Conservation (phyloP, 2,113 vertebrate genomes). For the Gallinago undulata region DNA sequence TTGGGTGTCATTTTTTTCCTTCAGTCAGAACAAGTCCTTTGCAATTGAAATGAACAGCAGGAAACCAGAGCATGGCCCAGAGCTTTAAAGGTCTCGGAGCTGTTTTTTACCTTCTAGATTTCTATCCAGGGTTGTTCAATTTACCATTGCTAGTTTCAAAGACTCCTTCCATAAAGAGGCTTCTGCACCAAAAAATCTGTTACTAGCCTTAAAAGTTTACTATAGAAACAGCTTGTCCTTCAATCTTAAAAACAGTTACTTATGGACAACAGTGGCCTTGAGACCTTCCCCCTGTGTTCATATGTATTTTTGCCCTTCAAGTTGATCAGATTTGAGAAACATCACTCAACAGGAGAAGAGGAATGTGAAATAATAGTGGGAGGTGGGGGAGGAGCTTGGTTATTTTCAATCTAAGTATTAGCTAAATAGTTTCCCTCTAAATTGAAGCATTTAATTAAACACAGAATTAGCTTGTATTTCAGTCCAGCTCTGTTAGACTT, state of each 20-base stretch:
- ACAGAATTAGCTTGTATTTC: background rate
- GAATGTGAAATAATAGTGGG: background rate
- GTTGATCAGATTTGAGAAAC: background rate
- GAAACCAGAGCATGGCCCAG: background rate
- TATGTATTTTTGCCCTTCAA: background rate
- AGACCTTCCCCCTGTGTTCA: background rate
- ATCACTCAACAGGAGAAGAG: background rate
- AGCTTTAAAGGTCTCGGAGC: background rate
- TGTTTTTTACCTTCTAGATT: background rate
- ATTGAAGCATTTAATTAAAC: background rate
- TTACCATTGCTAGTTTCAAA: background rate
- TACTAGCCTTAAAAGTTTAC: background rate
- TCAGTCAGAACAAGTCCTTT: background rate
- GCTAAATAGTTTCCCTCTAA: background rate
- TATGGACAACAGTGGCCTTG: background rate
- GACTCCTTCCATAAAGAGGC: background rate
- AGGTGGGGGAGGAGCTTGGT: fast-evolving
- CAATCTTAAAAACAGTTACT: background rate
- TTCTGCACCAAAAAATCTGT: background rate
- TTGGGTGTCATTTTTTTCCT: background rate
- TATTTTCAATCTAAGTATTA: background rate
- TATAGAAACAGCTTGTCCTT: background rate
- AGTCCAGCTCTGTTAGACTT: background rate
- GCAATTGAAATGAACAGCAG: background rate
- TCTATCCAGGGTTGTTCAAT: background rate